Evolutionary conservation across 1,140 invertebrate genomes (phyloP).

Genomic region (Drosophila pseudoobscura): DNA sequence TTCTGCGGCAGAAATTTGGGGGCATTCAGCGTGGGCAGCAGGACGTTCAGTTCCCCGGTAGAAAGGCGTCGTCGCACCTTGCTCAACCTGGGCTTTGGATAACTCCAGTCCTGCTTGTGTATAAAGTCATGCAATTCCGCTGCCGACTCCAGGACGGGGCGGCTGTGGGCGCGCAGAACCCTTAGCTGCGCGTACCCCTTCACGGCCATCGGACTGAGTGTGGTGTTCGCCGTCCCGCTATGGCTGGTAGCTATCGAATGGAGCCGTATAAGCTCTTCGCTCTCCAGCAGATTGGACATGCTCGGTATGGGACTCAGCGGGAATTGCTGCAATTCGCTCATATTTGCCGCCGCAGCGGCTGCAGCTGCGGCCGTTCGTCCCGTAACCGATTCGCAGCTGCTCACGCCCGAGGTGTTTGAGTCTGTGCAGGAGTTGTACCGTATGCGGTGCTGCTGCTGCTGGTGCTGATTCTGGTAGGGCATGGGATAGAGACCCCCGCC

Average conservation of each 20-base stretch:
- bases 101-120: constrained; percentile 67
- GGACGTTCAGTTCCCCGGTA: constrained; percentile 65
- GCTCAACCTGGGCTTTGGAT: constrained; percentile 57
- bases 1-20: constrained; percentile 71
- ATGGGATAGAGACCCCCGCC: constrained; percentile 20
- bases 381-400: constrained; percentile 89
- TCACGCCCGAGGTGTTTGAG: constrained; percentile 90
- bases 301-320: constrained; percentile 92
- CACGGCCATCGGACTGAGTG: constrained; percentile 88
- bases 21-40: constrained; percentile 60
- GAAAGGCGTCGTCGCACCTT: constrained; percentile 62
- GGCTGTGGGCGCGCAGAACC: constrained; percentile 87
- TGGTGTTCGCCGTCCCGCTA: constrained; percentile 23
- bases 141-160: constrained; percentile 83
- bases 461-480: constrained; percentile 29
- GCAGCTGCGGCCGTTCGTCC: constrained; percentile 74
- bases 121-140: constrained; percentile 72
- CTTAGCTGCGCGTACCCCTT: constrained; percentile 92
- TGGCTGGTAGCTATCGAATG: constrained; percentile 57
- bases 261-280: constrained; percentile 75
- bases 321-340: constrained; percentile 87
- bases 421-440: constrained; percentile 86
- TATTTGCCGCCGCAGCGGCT: constrained; percentile 54
- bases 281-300: constrained; percentile 86
- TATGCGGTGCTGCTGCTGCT: constrained; percentile 57